Percentiles rank a stretch among this genome's conserved stretches.
Evolutionary conservation across 1,140 invertebrate genomes (phyloP).

Genomic region (Platorchestia sp.): DNA sequence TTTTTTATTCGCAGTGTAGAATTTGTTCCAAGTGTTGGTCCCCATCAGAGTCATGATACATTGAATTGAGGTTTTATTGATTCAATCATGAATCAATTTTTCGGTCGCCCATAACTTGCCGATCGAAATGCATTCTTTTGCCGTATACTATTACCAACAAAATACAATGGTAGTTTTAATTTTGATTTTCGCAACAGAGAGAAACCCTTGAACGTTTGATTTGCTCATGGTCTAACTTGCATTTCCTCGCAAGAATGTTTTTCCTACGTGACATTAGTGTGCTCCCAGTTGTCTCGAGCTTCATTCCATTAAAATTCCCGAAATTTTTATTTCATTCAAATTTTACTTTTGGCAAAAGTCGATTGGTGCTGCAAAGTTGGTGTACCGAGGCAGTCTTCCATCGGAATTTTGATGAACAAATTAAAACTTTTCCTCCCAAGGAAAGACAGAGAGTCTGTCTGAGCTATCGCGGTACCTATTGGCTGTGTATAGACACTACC

Average conservation of each 20-base stretch:
- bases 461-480: not conserved
- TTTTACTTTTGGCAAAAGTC: not conserved
- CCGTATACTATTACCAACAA: too few relatives aligned
- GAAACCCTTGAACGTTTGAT: too few relatives aligned
- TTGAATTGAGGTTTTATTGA: too few relatives aligned
- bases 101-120: too few relatives aligned
- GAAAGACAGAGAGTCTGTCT: not conserved
- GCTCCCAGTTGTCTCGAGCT: not conserved
- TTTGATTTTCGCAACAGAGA: too few relatives aligned
- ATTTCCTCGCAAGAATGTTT: not conserved
- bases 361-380: not conserved
- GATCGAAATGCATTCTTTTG: too few relatives aligned
- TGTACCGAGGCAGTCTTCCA: not conserved
- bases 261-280: not conserved
- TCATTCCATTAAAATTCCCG: not conserved
- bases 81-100: too few relatives aligned
- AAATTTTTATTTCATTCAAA: not conserved
- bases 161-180: too few relatives aligned
- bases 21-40: too few relatives aligned
- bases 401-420: not conserved
- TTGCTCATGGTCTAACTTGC: too few relatives aligned
- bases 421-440: not conserved
- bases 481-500: not conserved
- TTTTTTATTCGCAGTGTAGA: too few relatives aligned
- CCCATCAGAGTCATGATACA: too few relatives aligned